Evolutionary conservation across 1,140 invertebrate species (phyloP), one percentile per base, ranked within the genome.

Genomic region (Tenebrio molitor): DNA sequence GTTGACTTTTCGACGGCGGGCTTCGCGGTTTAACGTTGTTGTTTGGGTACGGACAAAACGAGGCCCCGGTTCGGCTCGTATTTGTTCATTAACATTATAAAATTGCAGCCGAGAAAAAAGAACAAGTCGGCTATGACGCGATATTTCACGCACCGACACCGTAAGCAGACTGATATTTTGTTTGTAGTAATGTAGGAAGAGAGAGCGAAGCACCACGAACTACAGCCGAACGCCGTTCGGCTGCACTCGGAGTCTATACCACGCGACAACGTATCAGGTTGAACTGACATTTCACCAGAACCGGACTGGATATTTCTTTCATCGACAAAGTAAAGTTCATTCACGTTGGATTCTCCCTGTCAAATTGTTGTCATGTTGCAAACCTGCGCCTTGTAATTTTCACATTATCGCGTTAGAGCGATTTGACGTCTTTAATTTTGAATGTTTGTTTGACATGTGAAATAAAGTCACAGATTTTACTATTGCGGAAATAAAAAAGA

Each of bases 131-230:
- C 21, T 10, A 6, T 25, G 25, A 23, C n/a, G 50, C 50, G 50
- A 15, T 29, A 58, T 12, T 7, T 14, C 23, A n/a, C 50, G 14
- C 23, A 10, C 23, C 50, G 1, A 34, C 3, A 15, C 23, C 50
- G 23, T 58, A 58, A 58, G 29, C 50, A 58, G 50, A 58, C 50
- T 58, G 50, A 29, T 58, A 58, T 58, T 58, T 58, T 58, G 50
- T 58, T 58, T 2, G 50, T 12, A 12, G 50, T 25, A 58, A 25
- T 58, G 50, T 58, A 5, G 50, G 23, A 23, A 58, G 50, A 58
- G 29, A 58, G 50, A 58, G 29, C 19, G 44, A 19, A 50, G 21
- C 17, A 50, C 5, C 7, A 15, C 44, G 50, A 58, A 58, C 23
- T 8, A 23, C 12, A 15, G 15, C 50, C 50, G 50, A 58, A 34